phyloP scores from a whole-genome alignment of 2,113 vertebrate species.

The Rhinolophus sinicus region DNA sequence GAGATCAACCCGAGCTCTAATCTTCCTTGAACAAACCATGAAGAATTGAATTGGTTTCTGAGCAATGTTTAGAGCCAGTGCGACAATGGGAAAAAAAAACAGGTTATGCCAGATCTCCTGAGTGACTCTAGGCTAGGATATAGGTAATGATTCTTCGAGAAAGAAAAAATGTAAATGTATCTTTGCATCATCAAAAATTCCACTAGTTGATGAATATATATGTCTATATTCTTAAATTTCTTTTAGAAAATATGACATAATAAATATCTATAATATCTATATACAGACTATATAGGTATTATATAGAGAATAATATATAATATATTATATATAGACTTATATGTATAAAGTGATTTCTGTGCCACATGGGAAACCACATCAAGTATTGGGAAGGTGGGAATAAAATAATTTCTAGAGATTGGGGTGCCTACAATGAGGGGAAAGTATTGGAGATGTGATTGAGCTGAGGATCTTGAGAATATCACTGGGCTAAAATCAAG shows the following conservation, averaged over 20 bases:
- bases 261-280: neutral
- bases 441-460: neutral
- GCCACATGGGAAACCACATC: neutral
- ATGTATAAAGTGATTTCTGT: neutral
- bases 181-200: slow-evolving; percentile 16
- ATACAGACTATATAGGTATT: neutral
- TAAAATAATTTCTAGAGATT: slow-evolving; percentile 9
- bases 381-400: neutral
- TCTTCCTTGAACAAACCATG: slow-evolving; percentile 43
- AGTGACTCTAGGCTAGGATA: slow-evolving; percentile 9
- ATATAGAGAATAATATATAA: neutral
- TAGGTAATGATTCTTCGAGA: neutral
- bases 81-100: neutral
- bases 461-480: neutral
- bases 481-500: neutral
- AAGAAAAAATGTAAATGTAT: neutral
- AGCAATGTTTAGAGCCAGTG: slow-evolving; percentile 30
- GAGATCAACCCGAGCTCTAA: slow-evolving; percentile 45
- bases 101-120: neutral
- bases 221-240: neutral
- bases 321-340: neutral
- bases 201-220: slow-evolving; percentile 34
- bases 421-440: neutral
- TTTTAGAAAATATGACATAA: slow-evolving; percentile 55
- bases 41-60: slow-evolving; percentile 42